A percentile compares a stretch with the other conserved stretches of the same genome.
These are phyloP conservation scores for Drosophila ananassae DNA, from an alignment of 1,140 invertebrate species.

Conservation along the genomic window DNA sequence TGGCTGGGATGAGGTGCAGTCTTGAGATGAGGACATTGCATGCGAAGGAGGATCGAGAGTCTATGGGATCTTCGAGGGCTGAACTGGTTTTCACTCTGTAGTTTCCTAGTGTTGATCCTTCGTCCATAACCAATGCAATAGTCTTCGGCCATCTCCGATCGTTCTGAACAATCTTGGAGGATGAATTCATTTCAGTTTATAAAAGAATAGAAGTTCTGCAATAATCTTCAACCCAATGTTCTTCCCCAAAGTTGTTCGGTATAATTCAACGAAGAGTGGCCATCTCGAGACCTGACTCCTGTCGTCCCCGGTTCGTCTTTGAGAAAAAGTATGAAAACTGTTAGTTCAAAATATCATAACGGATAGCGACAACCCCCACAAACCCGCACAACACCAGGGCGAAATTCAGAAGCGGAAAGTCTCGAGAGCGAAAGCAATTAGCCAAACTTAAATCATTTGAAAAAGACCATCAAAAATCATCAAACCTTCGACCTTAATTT, in stretches of 20 bases:
- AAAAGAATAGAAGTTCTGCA: not conserved
- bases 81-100: conserved; percentile 7
- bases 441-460: not conserved
- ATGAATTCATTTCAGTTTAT: not conserved
- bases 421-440: conserved; percentile 13
- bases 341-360: conserved; percentile 71
- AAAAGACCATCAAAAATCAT: conserved; percentile 10
- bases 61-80: not conserved
- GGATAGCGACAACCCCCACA: conserved; percentile 40
- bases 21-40: conserved; percentile 27
- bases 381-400: conserved; percentile 4
- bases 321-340: conserved; percentile 53
- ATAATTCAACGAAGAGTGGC: not conserved
- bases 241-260: not conserved
- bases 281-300: conserved; percentile 3
- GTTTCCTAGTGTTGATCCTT: not conserved
- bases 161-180: not conserved
- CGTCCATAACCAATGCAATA: not conserved
- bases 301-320: conserved; percentile 47
- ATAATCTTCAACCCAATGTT: not conserved
- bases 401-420: not conserved
- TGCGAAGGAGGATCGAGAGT: conserved; percentile 18
- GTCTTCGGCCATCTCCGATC: not conserved
- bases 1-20: conserved; percentile 12
- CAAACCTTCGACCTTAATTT: not conserved